A percentile compares a stretch with the other conserved stretches of the same genome.
Evolutionary conservation across 2,797 vertebrate genomes (phyloP).

Genomic region (Eulemur rubriventer): DNA sequence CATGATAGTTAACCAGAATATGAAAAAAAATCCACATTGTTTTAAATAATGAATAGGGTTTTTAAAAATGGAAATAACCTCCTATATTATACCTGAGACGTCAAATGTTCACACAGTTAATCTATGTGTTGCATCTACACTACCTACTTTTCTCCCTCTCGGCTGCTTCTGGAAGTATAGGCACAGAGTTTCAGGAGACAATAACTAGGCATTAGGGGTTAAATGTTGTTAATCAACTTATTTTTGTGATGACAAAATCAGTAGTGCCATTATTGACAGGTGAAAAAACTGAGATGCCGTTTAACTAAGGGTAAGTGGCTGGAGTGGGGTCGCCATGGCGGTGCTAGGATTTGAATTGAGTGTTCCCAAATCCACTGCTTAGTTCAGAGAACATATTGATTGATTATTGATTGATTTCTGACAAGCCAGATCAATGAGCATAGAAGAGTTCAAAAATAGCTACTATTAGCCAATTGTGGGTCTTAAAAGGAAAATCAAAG

Average conservation of each 20-base stretch:
- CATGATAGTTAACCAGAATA: neutral
- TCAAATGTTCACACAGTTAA: neutral
- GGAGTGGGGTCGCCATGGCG: neutral
- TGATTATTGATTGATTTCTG: conserved; percentile 66
- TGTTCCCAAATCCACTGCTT: conserved; percentile 54
- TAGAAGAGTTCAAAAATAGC: conserved; percentile 59
- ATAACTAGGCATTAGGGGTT: neutral
- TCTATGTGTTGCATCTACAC: neutral
- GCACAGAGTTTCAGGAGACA: neutral
- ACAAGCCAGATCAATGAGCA: conserved; percentile 61
- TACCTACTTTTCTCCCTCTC: neutral
- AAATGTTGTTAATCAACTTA: conserved; percentile 29
- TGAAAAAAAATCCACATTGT: neutral
- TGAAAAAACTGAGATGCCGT: conserved; percentile 34
- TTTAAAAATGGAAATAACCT: neutral
- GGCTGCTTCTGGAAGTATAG: neutral
- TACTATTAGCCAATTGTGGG: conserved; percentile 34
- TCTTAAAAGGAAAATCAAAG: conserved; percentile 68
- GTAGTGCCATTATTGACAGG: conserved; percentile 9
- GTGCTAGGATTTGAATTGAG: conserved; percentile 43
- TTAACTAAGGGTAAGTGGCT: conserved; percentile 56
- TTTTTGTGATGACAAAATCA: conserved; percentile 25
- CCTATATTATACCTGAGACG: neutral
- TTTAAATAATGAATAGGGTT: neutral
- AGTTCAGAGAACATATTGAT: conserved; percentile 65